These are phyloP conservation scores for Thyatira batis DNA, from an alignment of 2,888 invertebrate genomes.

Conservation along the genomic window DNA sequence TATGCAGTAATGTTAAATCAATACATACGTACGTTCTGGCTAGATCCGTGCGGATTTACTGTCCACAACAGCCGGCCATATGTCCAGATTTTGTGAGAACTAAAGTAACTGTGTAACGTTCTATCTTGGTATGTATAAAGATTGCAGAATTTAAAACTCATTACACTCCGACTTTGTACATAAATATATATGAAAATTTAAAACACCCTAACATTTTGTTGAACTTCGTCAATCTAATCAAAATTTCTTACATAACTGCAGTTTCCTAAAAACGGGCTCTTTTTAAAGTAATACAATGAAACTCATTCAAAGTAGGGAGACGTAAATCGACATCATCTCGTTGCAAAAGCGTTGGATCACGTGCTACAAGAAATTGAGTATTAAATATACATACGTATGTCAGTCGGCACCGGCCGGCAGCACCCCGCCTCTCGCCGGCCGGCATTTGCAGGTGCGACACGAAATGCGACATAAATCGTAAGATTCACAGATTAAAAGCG, in stretches of 20 bases:
- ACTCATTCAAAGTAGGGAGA: neutral
- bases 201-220: neutral
- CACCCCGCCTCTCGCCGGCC: constrained; percentile 37
- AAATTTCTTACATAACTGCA: neutral
- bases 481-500: neutral
- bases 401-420: constrained; percentile 39
- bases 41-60: constrained; percentile 17
- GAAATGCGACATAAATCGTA: constrained; percentile 7
- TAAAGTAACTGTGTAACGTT: neutral
- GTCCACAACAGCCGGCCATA: constrained; percentile 17
- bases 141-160: neutral
- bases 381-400: constrained; percentile 15
- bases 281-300: neutral
- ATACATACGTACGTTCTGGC: constrained; percentile 55
- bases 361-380: constrained; percentile 40
- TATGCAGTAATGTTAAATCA: constrained; percentile 66
- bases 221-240: neutral
- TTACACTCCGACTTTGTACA: neutral
- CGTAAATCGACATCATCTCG: neutral
- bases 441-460: constrained; percentile 25
- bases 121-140: neutral
- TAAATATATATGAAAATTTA: neutral
- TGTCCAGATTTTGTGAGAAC: constrained; percentile 5
- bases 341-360: constrained; percentile 33
- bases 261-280: neutral